phyloP scores from a whole-genome alignment of 1,140 invertebrate species.

The Lineus longissimus region DNA sequence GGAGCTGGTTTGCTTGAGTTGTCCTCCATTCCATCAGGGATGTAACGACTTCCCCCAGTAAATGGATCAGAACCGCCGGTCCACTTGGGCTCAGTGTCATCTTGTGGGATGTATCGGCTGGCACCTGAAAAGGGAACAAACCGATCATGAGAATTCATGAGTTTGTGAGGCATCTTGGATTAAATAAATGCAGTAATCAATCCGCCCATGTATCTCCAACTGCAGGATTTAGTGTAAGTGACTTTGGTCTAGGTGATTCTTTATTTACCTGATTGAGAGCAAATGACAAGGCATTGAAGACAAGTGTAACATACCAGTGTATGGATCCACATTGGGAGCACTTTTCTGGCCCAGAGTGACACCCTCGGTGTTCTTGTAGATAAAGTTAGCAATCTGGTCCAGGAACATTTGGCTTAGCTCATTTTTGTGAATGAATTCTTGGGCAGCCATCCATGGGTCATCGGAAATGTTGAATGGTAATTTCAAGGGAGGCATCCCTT shows the following conservation, averaged over 20 bases:
- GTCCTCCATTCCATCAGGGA: too few species aligned
- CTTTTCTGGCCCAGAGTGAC: constrained; percentile 36
- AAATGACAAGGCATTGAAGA: too few species aligned
- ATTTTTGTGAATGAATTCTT: constrained; percentile 67
- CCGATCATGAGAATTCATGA: too few species aligned
- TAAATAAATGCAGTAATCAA: too few species aligned
- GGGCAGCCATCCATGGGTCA: constrained; percentile 65
- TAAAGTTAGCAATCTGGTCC: constrained; percentile 94
- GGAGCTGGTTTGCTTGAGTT: too few species aligned
- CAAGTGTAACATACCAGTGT: constrained; percentile 54
- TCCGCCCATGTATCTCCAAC: too few species aligned
- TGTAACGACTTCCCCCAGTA: constrained; percentile 51
- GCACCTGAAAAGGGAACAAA: constrained; percentile 45
- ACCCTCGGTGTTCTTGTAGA: constrained; percentile 72
- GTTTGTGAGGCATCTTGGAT: too few species aligned
- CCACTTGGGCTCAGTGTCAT: neutral
- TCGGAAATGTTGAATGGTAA: constrained; percentile 80
- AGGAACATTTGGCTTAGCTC: constrained; percentile 72
- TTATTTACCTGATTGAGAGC: too few species aligned
- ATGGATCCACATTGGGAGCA: constrained; percentile 47
- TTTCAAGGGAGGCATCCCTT: constrained; percentile 80
- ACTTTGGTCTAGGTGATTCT: too few species aligned
- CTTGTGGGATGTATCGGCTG: constrained; percentile 55
- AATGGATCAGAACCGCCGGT: constrained; percentile 30
- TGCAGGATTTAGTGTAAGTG: too few species aligned